Base-by-base conservation (phyloP, 2,888 invertebrate genomes). In the Salpingus planirostris region DNA sequence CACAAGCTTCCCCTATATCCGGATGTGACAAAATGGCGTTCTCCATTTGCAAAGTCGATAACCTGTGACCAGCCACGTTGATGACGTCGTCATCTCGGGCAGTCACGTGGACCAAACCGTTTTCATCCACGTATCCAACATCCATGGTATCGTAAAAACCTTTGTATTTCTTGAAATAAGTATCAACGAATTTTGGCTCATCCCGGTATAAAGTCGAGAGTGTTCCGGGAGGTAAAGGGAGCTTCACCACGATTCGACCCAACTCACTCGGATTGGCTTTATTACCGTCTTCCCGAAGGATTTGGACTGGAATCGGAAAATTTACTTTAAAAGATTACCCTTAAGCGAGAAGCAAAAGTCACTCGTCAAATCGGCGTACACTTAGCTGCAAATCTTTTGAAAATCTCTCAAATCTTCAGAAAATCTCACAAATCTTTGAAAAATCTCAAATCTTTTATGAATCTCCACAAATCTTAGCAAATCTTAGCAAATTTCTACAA, bases 71-170 rank as follows among this genome's bases (percentile, higher is more conserved):
- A 1, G 93, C 89, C 1, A 95, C 92, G 60, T 95, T 95, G 50
- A 95, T 93, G 38, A 90, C 84, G 63, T 95, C 95, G 65, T 95
- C 95, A 37, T 88, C 90, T 21, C 93, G 71, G 0, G 92, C 86
- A 30, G 89, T 87, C 8, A 95, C 88, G 64, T 81, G 88, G 2
- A 95, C 72, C 31, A 85, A 86, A 1, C 90, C 90, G 44, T 80
- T 76, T 30, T 80, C 75, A 54, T 90, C 88, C 31, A 78, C 72
- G 61, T 82, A 87, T 0, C 93, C 95, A 1, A 90, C 89, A 58
- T 95, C 95, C 84, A 91, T 91, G 0, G 93, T 93, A 55, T 93
- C 91, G 57, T 93, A 90, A 61, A 77, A 88, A 2, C 87, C 88
- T 87, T 88, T 52, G 63, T 77, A 87, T 49, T 74, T 76, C 15